phyloP scores from a whole-genome alignment of 2,888 invertebrate genomes.

The Lepidocyrtoides sp. region DNA sequence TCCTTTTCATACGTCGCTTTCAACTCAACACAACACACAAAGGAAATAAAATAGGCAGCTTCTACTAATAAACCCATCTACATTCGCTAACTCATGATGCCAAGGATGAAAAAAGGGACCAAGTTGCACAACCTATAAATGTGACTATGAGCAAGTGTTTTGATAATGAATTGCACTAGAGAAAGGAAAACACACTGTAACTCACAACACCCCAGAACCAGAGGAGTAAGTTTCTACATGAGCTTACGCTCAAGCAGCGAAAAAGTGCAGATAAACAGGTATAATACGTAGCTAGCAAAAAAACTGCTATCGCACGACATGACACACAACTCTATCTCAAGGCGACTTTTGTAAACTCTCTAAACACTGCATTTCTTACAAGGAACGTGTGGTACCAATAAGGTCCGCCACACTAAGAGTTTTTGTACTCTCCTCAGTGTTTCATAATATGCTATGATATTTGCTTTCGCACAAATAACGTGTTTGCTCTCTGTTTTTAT shows the following conservation, averaged over 20 bases:
- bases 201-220: too few relatives aligned
- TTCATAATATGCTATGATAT: neutral
- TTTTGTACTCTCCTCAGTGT: neutral
- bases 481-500: neutral
- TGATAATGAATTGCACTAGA: too few relatives aligned
- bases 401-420: neutral
- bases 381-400: neutral
- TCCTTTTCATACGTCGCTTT: too few relatives aligned
- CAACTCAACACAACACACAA: too few relatives aligned
- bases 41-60: too few relatives aligned
- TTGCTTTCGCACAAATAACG: neutral
- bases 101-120: too few relatives aligned
- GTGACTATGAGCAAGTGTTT: too few relatives aligned
- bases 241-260: neutral
- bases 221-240: too few relatives aligned
- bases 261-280: neutral
- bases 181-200: too few relatives aligned
- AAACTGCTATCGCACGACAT: neutral
- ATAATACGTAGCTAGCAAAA: neutral
- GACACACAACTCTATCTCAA: conserved; percentile 68
- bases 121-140: too few relatives aligned
- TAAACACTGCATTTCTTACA: neutral
- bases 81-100: too few relatives aligned
- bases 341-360: conserved; percentile 56
- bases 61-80: too few relatives aligned